Evolutionary conservation across 2,797 vertebrate species (phyloP).

Genomic region (Zalophus californianus): DNA sequence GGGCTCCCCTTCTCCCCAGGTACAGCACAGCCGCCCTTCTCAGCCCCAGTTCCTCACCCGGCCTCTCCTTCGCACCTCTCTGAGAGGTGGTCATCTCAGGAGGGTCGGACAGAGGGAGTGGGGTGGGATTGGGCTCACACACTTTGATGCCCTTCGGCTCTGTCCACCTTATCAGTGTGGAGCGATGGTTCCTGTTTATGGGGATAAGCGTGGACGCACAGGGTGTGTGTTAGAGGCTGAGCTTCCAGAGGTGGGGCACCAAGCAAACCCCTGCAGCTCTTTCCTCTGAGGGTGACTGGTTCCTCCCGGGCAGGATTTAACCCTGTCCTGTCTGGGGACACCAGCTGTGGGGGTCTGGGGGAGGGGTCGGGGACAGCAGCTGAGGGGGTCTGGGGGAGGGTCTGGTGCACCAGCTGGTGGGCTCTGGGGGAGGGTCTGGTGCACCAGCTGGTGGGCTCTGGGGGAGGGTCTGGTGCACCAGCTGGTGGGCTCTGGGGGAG

Average conservation of each 20-base stretch:
- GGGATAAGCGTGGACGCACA: neutral
- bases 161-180: neutral
- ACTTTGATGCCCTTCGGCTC: neutral
- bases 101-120: neutral
- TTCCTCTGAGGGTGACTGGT: neutral
- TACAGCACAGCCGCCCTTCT: neutral
- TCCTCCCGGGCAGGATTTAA: neutral
- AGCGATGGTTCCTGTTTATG: neutral
- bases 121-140: neutral
- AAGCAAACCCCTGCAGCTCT: neutral
- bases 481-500: too few relatives aligned
- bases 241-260: neutral
- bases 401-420: too few relatives aligned
- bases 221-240: neutral
- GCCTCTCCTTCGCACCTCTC: too few relatives aligned
- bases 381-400: too few relatives aligned
- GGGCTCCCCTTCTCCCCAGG: neutral
- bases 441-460: too few relatives aligned
- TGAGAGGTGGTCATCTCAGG: neutral
- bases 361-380: too few relatives aligned
- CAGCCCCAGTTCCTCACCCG: too few relatives aligned
- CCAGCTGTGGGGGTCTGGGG: too few relatives aligned
- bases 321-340: neutral
- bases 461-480: too few relatives aligned
- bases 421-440: too few relatives aligned